A percentile compares a stretch with the other conserved stretches of the same genome.
phyloP scores from a whole-genome alignment of 2,113 vertebrate genomes.

The Microcebus jonahi region DNA sequence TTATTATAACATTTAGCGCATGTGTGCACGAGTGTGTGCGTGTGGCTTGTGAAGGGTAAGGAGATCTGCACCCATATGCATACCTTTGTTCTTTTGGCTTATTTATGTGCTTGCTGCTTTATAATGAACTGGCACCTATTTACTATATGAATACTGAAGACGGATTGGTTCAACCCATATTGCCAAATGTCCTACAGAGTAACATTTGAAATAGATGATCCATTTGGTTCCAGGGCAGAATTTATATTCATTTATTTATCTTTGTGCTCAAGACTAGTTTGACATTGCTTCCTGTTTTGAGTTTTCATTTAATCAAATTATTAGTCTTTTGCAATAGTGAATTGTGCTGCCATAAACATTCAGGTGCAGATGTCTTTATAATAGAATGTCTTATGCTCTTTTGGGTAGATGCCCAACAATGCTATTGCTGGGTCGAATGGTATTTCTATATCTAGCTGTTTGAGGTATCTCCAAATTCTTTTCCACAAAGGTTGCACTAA shows the following conservation, averaged over 20 bases:
- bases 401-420: too few relatives aligned
- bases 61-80: not conserved
- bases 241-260: not conserved
- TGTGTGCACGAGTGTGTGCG: not conserved
- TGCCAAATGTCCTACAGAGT: not conserved
- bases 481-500: too few relatives aligned
- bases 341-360: too few relatives aligned
- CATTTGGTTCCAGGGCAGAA: not conserved
- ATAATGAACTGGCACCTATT: not conserved
- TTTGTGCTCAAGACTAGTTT: not conserved
- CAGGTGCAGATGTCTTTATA: too few relatives aligned
- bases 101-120: not conserved
- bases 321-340: not conserved
- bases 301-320: conserved; percentile 45
- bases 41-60: not conserved
- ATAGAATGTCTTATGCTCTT: too few relatives aligned
- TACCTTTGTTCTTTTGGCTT: conserved; percentile 1
- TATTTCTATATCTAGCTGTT: too few relatives aligned
- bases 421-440: too few relatives aligned
- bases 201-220: not conserved
- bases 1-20: not conserved
- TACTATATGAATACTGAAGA: conserved; percentile 29
- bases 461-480: too few relatives aligned
- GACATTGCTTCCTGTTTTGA: not conserved
- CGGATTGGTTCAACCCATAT: not conserved